Base-by-base conservation (phyloP, 2,888 invertebrate genomes). In the Spodoptera littoralis region DNA sequence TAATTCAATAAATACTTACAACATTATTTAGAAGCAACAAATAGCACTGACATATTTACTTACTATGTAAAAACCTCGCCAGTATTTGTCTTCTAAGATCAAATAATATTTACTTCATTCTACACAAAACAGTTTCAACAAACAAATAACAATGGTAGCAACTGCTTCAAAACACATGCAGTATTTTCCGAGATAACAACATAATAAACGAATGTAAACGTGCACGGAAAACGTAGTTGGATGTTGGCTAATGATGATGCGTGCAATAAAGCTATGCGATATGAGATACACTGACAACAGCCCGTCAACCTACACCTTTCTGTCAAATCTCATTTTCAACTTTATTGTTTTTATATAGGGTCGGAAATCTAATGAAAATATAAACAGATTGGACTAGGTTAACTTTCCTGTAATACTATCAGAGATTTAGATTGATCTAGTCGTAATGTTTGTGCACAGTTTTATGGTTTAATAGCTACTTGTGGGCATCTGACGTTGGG, bases 351-450 rank as follows among this genome's bases (percentile, higher is more conserved):
- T 36, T 5, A 36, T 8, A 36, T 8, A 36, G 6, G 6, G 36
- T 36, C 36, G 36, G 6, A 36, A 36, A 6, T 36, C 1, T 8
- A 36, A 36, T 36, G 36, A 9, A 6, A 36, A 9, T 9, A 36
- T 36, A 2, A 1, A 36, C 36, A 36, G 0, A 36, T 36, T 36
- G 6, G 8, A 36, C 0, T 36, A 36, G 36, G 36, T 36, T 5
- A 9, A 36, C 36, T 9, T 36, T 5, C 36, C 1, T 8, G 36
- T 36, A 36, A 8, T 9, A 41, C 42, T 68, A 71, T 73, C 58
- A 50, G 49, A 57, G 53, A 64, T 73, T 68, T 4, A 54, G 56
- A 51, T 64, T 41, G 52, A 68, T 63, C 47, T 59, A 9, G 27
- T 27, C 18, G 30, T 30, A 45, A n/a, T 44, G 27, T 56, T 30